Conservation (phyloP, 2,113 vertebrate species). For the Dasyurus viverrinus region DNA sequence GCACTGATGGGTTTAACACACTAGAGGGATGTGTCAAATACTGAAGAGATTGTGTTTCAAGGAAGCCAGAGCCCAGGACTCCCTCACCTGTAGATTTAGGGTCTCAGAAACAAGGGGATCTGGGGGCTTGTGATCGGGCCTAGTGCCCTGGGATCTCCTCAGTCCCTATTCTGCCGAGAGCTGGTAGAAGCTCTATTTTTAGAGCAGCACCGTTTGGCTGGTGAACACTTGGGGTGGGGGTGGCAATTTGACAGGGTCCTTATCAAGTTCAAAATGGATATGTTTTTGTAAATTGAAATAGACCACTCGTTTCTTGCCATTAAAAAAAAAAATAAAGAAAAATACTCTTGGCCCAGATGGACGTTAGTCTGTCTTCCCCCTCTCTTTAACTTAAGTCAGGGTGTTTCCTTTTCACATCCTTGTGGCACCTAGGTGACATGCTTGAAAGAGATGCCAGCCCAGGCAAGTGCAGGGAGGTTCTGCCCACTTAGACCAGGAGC, state of each 20-base stretch:
- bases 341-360: conserved; percentile 26
- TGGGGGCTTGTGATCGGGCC: background rate
- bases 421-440: conserved; percentile 14
- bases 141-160: conserved; percentile 17
- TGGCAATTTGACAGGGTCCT: conserved; percentile 8
- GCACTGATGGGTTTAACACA: conserved; percentile 76
- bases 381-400: conserved; percentile 24
- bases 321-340: conserved; percentile 20
- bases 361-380: background rate
- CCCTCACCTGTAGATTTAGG: conserved; percentile 43
- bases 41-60: conserved; percentile 19
- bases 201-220: conserved; percentile 15
- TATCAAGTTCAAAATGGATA: conserved; percentile 33
- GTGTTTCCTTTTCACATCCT: conserved; percentile 22
- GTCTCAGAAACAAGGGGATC: conserved; percentile 35
- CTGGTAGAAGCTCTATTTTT: conserved; percentile 40
- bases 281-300: conserved; percentile 45
- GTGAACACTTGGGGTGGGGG: conserved; percentile 31
- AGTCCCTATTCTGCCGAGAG: conserved; percentile 21
- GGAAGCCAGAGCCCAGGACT: conserved; percentile 51
- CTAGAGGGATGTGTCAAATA: conserved; percentile 41
- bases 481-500: background rate
- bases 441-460: background rate
- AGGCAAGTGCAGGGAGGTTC: background rate
- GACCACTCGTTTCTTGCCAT: conserved; percentile 9